These are phyloP conservation scores for Siniperca scherzeri DNA, from an alignment of 2,797 vertebrate genomes.

Conservation along the genomic window DNA sequence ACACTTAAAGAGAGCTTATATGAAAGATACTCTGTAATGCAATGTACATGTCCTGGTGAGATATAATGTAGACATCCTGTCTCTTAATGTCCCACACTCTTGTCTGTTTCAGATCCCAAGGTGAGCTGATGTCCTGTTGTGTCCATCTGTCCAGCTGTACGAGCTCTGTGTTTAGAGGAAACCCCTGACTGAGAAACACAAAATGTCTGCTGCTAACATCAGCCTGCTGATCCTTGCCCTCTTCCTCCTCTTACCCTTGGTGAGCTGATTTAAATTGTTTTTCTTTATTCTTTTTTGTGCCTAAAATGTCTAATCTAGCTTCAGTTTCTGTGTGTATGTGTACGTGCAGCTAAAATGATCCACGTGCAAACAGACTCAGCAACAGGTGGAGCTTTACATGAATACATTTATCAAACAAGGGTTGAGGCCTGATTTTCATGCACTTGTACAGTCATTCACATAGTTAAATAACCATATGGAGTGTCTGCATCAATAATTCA, in stretches of 20 bases:
- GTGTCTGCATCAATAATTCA: conserved; percentile 62
- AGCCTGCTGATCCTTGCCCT: conserved; percentile 33
- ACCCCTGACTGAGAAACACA: conserved; percentile 19
- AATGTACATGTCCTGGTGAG: neutral
- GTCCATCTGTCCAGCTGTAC: neutral
- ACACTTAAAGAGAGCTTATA: conserved; percentile 1
- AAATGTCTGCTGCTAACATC: conserved; percentile 56
- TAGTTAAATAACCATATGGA: conserved; percentile 24
- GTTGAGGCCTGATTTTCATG: conserved; percentile 17
- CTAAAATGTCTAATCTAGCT: neutral
- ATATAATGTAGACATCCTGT: neutral
- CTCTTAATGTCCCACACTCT: neutral
- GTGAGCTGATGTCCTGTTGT: conserved; percentile 45
- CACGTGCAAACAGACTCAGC: neutral
- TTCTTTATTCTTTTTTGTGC: neutral
- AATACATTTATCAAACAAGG: conserved; percentile 41
- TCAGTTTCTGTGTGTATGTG: neutral
- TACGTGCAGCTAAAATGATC: neutral
- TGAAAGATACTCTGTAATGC: neutral
- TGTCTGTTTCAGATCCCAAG: conserved; percentile 63
- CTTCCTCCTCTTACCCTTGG: conserved; percentile 54
- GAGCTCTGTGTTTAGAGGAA: conserved; percentile 17
- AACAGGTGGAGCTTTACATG: conserved; percentile 48
- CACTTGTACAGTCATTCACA: conserved; percentile 2
- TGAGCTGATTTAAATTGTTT: conserved; percentile 32